Conservation (phyloP, 2,888 invertebrate species). For the Nymphalis urticae region DNA sequence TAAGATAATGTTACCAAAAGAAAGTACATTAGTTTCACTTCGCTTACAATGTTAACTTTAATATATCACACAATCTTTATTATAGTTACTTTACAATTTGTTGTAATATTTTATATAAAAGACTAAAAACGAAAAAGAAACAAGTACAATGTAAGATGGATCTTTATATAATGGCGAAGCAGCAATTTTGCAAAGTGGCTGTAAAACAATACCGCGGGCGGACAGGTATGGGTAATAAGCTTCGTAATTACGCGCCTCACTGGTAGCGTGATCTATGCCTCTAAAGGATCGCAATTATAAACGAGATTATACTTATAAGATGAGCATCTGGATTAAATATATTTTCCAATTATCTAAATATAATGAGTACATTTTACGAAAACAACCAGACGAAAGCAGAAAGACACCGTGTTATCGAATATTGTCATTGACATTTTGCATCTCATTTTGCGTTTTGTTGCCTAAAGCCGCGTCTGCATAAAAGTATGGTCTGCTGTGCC, state of each 20-base stretch:
- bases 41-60: too few species aligned
- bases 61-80: too few species aligned
- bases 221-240: conserved; percentile 21
- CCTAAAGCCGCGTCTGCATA: too few species aligned
- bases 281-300: background rate
- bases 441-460: too few species aligned
- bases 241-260: conserved; percentile 21
- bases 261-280: conserved; percentile 9
- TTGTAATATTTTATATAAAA: background rate
- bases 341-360: too few species aligned
- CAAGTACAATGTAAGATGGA: background rate
- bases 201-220: conserved; percentile 25
- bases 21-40: too few species aligned
- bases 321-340: background rate
- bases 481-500: too few species aligned
- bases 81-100: background rate
- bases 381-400: too few species aligned
- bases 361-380: too few species aligned
- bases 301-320: background rate
- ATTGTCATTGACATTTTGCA: too few species aligned
- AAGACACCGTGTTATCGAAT: too few species aligned
- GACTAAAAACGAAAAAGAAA: conserved; percentile 3
- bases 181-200: conserved; percentile 31
- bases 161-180: conserved; percentile 14
- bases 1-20: too few species aligned